Evolutionary conservation across 2,113 vertebrate species (phyloP), one percentile per base, ranked within the genome.

Genomic region (Numenius arquata): DNA sequence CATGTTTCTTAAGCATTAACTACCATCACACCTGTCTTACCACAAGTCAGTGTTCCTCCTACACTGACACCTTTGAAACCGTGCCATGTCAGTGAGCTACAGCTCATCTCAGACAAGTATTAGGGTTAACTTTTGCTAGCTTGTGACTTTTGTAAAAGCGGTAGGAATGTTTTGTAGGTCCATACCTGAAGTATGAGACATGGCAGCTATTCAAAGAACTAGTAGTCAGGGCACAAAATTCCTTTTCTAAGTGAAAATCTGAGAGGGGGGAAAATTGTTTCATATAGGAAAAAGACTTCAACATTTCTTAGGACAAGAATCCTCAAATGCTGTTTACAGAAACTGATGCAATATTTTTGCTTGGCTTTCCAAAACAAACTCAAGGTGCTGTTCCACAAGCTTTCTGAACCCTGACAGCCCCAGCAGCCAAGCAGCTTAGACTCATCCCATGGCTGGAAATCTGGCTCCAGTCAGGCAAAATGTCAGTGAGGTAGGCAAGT

Each of bases 291-390:
- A 74, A 74, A 78, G 14, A 43, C 48, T 89, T 43, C 41, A 81
- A 8, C 3, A 12, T 56, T 83, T 95, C 8, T 81, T 71, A 85
- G 75, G 61, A 86, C 34, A 81, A 65, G 52, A 36, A 85, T 59
- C 36, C 52, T 89, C 43, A 56, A 59, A 56, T 0, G 7, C 48
- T 97, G 48, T 91, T 96, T 95, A 81, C 84, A 87, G 48, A 91
- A 85, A 95, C 7, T 61, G 89, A 92, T 2, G 43, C 70, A 94
- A 85, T 89, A 72, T 43, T 92, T 95, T 67, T 75, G 18, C 80
- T 85, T 73, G 79, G 23, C 40, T 95, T 94, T 89, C 96, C 84
- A 91, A 95, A 97, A 95, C 53, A 92, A 94, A 36, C 70, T 85
- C 4, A 19, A 65, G 80, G 71, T 82, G 89, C 59, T 13, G 10